Conservation (phyloP, 2,797 vertebrate genomes). For the Taenioides sp. region DNA sequence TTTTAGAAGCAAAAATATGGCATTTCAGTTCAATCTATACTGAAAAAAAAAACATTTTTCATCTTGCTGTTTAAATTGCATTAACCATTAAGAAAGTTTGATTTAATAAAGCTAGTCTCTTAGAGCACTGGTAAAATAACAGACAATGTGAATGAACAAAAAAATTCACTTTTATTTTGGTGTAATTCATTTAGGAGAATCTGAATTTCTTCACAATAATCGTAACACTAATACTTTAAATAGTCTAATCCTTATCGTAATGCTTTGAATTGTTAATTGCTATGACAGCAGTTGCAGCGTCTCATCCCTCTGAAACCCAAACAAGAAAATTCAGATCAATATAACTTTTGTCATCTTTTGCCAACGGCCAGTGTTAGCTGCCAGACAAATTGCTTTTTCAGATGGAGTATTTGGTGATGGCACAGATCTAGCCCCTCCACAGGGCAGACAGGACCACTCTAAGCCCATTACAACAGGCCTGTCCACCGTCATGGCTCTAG, state of each 20-base stretch:
- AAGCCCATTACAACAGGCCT: slow-evolving; percentile 71
- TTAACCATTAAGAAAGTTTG: no score
- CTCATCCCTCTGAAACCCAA: neutral
- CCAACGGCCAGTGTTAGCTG: neutral
- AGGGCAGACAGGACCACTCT: slow-evolving; percentile 56
- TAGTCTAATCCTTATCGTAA: neutral
- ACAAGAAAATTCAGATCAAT: neutral
- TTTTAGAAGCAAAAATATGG: no score
- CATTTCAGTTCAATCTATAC: no score
- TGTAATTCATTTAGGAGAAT: no score
- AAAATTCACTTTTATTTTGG: no score
- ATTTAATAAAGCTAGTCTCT: no score
- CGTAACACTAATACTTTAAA: neutral
- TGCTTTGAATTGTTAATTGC: neutral
- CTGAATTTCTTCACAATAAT: no score
- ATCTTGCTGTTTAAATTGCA: no score
- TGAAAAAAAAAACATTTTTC: no score
- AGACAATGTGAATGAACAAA: neutral
- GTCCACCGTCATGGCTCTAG: slow-evolving; percentile 67
- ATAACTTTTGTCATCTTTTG: neutral
- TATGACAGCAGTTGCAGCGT: neutral
- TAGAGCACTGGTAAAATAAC: no score
- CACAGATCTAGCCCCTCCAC: slow-evolving; percentile 40
- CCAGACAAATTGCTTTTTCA: slow-evolving; percentile 49
- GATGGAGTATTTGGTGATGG: slow-evolving; percentile 20